phyloP scores from a whole-genome alignment of 1,140 invertebrate species.

The Drosophila grimshawi region DNA sequence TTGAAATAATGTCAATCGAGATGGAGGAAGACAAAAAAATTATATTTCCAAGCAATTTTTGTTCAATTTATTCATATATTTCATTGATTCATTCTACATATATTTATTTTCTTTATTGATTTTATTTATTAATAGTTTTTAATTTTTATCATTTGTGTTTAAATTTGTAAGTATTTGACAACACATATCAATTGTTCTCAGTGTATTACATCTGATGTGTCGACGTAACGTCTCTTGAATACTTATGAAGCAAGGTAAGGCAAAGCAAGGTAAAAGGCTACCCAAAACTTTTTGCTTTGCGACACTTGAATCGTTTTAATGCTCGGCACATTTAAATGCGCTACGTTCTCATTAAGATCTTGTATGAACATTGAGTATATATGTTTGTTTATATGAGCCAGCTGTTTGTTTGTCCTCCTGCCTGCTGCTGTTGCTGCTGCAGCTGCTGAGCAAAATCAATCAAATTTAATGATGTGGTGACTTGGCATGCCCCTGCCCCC shows the following conservation, averaged over 20 bases:
- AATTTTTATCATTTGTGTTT: too few relatives aligned
- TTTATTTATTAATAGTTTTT: too few relatives aligned
- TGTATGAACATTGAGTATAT: conserved; percentile 17
- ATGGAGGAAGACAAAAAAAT: too few relatives aligned
- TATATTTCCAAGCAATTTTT: too few relatives aligned
- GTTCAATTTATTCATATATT: too few relatives aligned
- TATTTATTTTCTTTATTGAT: too few relatives aligned
- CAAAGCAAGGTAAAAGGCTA: conserved; percentile 36
- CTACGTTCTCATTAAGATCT: conserved; percentile 74
- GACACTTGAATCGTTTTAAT: conserved; percentile 49
- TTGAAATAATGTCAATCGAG: too few relatives aligned
- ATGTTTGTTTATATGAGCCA: conserved; percentile 11
- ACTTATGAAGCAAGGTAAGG: neutral
- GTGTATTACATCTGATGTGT: conserved; percentile 8
- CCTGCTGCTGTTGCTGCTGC: conserved; percentile 16
- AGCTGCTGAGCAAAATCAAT: conserved; percentile 65
- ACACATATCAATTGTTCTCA: neutral
- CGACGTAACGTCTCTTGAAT: conserved; percentile 15
- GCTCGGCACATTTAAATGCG: conserved; percentile 74
- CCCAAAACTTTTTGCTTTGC: conserved; percentile 32
- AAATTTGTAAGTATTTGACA: neutral
- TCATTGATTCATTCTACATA: too few relatives aligned
- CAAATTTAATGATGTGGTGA: conserved; percentile 76
- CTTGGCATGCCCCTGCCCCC: conserved; percentile 37
- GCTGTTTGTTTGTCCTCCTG: conserved; percentile 65